Base-by-base conservation (phyloP, 1,140 invertebrate genomes). In the Coenobita brevimanus region DNA sequence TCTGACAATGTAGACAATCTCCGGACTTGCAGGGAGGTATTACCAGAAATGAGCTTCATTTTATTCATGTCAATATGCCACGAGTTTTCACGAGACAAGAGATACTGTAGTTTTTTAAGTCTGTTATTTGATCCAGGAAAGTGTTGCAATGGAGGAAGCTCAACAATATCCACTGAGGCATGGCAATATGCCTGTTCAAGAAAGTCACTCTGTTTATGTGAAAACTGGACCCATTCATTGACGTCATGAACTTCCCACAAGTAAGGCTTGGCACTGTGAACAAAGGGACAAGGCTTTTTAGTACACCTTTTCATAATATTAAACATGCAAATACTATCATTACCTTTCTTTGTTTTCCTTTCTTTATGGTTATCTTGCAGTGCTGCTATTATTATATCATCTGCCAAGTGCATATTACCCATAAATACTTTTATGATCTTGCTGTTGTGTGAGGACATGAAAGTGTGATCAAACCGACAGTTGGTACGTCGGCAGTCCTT, bases 1-100 rank as follows among this genome's bases (percentile, higher is more conserved):
- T 90, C 89, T 15, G 89, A 90, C 3, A 75, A 36, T 38, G 89
- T 90, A 17, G 89, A 89, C 4, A 90, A 60, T 50, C 89, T 83
- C 17, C 87, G 76, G 8, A 90, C 64, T 1, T 27, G 3, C 24
- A 43, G 54, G 17, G 15, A 62, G 6, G 1, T n/a, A 3, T 24
- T 17, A 6, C 67, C 27, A 17, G 67, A 60, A 21, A 1, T 6
- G 3, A 90, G 30, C 41, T 43, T 71, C 76, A 89, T 85, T 13
- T 27, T 67, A 13, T 88, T 76, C 30, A 90, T 81, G 78, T 90
- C 69, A 41, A 89, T 57, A 41, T 64, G 2, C 84, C 81, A 82
- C 27, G 71, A 60, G 60, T 54, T 50, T 27, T 27, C 36, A 41
- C 36, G 46, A 60, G 71, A 78, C 54, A 88, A 30, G 21, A 80